A percentile compares a stretch with the other conserved stretches of the same genome.
These are phyloP conservation scores for Scaptodrosophila lebanonensis DNA, from an alignment of 1,140 invertebrate species.

Conservation along the genomic window DNA sequence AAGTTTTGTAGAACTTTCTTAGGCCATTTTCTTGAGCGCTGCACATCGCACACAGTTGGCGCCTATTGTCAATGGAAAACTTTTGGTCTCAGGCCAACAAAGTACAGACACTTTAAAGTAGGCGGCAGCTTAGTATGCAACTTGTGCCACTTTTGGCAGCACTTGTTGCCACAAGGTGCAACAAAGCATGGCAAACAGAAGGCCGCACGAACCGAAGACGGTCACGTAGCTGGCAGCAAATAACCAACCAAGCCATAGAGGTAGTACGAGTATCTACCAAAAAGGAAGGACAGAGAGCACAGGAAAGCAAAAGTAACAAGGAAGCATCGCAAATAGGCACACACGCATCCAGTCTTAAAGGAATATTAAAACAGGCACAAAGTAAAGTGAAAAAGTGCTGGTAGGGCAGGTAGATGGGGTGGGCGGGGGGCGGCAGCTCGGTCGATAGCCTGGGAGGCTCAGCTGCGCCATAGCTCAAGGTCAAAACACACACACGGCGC, in stretches of 20 bases:
- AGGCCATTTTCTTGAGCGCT: no score
- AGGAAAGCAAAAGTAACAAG: not conserved
- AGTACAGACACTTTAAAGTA: no score
- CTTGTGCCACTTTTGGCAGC: no score
- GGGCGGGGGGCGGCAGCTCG: not conserved
- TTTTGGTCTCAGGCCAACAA: no score
- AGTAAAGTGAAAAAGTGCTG: conserved; percentile 4
- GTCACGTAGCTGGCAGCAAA: conserved; percentile 67
- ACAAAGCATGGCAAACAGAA: not conserved
- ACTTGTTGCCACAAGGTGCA: conserved; percentile 35
- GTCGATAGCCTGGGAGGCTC: conserved; percentile 11
- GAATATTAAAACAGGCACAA: conserved; percentile 64
- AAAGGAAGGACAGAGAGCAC: conserved; percentile 19
- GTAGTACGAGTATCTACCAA: conserved; percentile 22
- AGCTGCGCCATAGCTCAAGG: conserved; percentile 55
- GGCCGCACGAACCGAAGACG: not conserved
- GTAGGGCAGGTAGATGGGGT: not conserved
- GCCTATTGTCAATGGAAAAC: no score
- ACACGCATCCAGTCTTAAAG: conserved; percentile 42
- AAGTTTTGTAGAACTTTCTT: no score
- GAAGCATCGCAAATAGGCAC: conserved; percentile 18
- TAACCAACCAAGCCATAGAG: conserved; percentile 48
- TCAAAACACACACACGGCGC: conserved; percentile 29
- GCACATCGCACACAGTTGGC: no score
- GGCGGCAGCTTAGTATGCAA: no score